A percentile compares a stretch with the other conserved stretches of the same genome.
Evolutionary conservation across 2,888 invertebrate species (phyloP).

Genomic region (Drosophila diplacantha): DNA sequence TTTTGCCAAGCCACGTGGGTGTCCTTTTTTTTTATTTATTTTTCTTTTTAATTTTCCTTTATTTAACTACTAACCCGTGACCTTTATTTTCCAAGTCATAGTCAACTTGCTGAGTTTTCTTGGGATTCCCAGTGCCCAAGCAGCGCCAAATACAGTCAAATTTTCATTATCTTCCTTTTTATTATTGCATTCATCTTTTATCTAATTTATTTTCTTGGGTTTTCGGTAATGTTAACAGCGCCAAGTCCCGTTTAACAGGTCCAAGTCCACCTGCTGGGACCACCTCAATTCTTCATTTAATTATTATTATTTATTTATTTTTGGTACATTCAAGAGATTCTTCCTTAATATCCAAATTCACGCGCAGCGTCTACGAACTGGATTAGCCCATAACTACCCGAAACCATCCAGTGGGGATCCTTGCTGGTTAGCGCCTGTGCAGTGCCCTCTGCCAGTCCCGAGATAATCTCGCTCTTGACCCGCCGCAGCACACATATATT

Average conservation of each 20-base stretch:
- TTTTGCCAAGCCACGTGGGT: not conserved
- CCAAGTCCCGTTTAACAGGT: too few species aligned
- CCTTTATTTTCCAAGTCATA: too few species aligned
- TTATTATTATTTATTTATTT: constrained; percentile 7
- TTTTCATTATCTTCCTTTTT: too few species aligned
- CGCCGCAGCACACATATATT: constrained; percentile 89
- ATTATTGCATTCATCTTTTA: too few species aligned
- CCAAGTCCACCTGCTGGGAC: too few species aligned
- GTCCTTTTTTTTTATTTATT: not conserved
- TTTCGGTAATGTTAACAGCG: too few species aligned
- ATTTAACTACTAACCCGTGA: too few species aligned
- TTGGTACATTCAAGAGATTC: constrained; percentile 6
- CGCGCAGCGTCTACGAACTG: constrained; percentile 78
- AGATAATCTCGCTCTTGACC: constrained; percentile 91
- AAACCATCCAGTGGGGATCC: constrained; percentile 87
- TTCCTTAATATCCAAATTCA: constrained; percentile 54
- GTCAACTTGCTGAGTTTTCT: too few species aligned
- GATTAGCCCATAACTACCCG: constrained; percentile 89
- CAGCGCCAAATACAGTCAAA: too few species aligned
- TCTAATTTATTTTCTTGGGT: too few species aligned
- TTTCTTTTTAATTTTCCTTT: not conserved
- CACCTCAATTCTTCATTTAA: not conserved
- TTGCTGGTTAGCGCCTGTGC: constrained; percentile 79
- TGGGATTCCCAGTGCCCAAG: too few species aligned
- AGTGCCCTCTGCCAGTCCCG: constrained; percentile 84